phyloP scores from a whole-genome alignment of 2,797 vertebrate genomes.

The Florisuga fusca region DNA sequence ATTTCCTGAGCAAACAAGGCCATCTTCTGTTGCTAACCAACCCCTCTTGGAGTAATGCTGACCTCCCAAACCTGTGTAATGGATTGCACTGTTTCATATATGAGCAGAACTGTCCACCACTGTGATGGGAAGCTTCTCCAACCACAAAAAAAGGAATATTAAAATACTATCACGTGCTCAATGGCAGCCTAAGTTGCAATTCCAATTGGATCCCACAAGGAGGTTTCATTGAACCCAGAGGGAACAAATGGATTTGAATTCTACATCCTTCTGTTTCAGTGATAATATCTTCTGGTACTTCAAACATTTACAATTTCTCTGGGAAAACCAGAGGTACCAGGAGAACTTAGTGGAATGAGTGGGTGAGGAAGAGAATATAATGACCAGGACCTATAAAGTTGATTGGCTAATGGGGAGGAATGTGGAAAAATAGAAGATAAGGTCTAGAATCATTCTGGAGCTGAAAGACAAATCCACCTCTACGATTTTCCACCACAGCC shows the following conservation, averaged over 20 bases:
- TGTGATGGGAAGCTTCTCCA: neutral
- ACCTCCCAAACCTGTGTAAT: neutral
- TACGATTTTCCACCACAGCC: neutral
- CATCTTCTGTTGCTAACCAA: neutral
- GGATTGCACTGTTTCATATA: neutral
- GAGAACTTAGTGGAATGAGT: neutral
- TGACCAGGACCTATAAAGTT: neutral
- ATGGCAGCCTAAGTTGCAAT: neutral
- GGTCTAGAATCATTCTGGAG: neutral
- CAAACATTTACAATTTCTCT: neutral
- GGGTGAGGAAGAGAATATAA: neutral
- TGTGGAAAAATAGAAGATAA: neutral
- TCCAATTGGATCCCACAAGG: neutral
- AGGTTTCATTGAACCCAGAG: neutral
- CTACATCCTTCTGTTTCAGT: neutral
- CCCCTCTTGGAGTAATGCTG: neutral
- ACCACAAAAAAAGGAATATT: neutral
- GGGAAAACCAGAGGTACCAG: neutral
- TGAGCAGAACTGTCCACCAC: neutral
- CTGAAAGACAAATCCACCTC: neutral
- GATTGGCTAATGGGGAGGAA: neutral
- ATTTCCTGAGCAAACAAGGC: neutral
- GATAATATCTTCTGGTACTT: neutral
- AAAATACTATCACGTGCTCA: neutral
- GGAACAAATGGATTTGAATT: neutral